These are phyloP conservation scores for Pelecanus crispus DNA, from an alignment of 2,113 vertebrate species.

Conservation along the genomic window DNA sequence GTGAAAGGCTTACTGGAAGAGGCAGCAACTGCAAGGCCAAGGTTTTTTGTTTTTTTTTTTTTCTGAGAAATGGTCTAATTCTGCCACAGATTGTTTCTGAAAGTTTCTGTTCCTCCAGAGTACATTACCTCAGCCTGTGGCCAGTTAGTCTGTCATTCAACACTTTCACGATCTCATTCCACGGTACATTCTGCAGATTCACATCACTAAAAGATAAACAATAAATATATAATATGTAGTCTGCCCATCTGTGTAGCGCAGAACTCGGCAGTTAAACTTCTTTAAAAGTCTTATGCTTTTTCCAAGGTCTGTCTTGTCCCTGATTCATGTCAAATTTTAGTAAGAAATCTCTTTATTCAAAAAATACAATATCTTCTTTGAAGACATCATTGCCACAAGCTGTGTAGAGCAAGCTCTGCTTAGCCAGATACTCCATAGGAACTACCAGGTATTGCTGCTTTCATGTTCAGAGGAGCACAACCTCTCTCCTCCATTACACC, in stretches of 20 bases:
- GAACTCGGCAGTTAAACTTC: neutral
- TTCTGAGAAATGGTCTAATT: neutral
- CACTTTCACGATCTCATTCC: neutral
- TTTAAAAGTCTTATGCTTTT: neutral
- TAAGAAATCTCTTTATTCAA: neutral
- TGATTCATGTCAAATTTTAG: neutral
- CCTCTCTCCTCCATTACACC: neutral
- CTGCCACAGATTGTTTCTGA: neutral
- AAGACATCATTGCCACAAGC: neutral
- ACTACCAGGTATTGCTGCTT: neutral
- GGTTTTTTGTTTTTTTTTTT: neutral
- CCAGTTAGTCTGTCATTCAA: neutral
- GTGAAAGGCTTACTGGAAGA: neutral
- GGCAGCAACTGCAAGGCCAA: neutral
- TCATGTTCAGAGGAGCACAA: neutral
- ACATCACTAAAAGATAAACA: neutral
- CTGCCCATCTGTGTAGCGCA: neutral
- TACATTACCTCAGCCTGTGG: neutral
- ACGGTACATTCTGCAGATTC: neutral
- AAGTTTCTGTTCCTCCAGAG: neutral
- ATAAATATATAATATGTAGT: neutral
- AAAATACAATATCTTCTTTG: neutral
- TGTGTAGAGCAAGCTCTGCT: neutral
- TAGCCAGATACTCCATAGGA: neutral
- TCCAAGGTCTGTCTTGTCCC: neutral